phyloP scores from a whole-genome alignment of 2,113 vertebrate genomes.

The Numida meleagris region DNA sequence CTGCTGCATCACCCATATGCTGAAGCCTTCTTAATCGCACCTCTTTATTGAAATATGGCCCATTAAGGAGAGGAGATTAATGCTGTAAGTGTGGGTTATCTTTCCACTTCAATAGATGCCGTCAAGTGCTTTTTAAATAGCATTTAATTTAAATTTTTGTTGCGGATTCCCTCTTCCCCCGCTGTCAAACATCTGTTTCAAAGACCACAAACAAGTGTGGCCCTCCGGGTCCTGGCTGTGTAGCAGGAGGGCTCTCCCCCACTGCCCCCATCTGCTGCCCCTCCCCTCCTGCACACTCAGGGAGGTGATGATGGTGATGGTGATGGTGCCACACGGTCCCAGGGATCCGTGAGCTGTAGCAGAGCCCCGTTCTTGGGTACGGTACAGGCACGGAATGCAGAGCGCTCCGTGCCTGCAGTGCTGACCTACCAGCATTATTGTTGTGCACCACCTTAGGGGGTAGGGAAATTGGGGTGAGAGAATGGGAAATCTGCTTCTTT shows the following conservation, averaged over 20 bases:
- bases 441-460: accelerated
- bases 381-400: neutral
- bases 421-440: neutral
- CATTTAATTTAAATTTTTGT: neutral
- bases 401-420: neutral
- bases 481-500: neutral
- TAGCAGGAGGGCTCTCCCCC: neutral
- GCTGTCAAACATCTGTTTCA: neutral
- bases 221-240: neutral
- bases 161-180: neutral
- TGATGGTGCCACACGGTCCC: neutral
- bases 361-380: neutral
- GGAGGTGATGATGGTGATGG: neutral
- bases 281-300: neutral
- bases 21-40: neutral
- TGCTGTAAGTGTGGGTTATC: neutral
- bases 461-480: neutral
- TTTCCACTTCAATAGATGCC: neutral
- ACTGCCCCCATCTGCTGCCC: neutral
- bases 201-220: neutral
- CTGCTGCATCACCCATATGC: neutral
- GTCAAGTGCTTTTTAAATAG: neutral
- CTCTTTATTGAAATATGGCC: neutral
- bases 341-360: neutral
- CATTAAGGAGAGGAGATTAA: neutral